These are phyloP conservation scores for Phrynosoma blainvillii DNA, from an alignment of 2,113 vertebrate genomes.

Conservation along the genomic window DNA sequence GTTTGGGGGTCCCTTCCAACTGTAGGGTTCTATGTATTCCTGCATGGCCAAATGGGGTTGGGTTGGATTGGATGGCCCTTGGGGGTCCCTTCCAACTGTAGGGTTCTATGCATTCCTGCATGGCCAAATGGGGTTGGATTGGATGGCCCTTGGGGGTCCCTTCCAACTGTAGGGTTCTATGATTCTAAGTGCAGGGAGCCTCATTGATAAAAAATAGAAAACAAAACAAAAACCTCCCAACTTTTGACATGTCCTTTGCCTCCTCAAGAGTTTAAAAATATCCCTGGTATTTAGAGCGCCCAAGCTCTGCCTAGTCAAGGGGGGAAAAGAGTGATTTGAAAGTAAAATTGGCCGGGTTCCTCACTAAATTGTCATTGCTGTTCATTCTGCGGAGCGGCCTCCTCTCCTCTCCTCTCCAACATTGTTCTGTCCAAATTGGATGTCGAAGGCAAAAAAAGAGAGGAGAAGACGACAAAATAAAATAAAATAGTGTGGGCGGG, in stretches of 20 bases:
- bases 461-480: neutral
- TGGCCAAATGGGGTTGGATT: too few species aligned
- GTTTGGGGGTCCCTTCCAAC: too few species aligned
- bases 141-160: too few species aligned
- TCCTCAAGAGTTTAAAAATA: constrained; percentile 56
- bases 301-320: neutral
- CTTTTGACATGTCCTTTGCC: constrained; percentile 24
- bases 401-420: constrained; percentile 51
- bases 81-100: too few species aligned
- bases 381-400: constrained; percentile 43
- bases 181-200: too few species aligned
- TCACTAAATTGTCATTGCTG: constrained; percentile 39
- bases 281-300: constrained; percentile 58
- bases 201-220: too few species aligned
- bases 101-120: too few species aligned
- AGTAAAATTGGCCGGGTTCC: constrained; percentile 49
- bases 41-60: too few species aligned
- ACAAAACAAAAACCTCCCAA: neutral
- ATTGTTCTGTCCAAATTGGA: neutral
- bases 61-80: too few species aligned
- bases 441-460: neutral
- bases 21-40: too few species aligned
- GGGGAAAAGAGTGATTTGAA: constrained; percentile 57
- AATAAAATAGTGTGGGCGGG: neutral
- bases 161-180: too few species aligned